A percentile compares a stretch with the other conserved stretches of the same genome.
These are phyloP conservation scores for Plecturocebus donacophilus DNA, from an alignment of 2,113 vertebrate genomes.

Conservation along the genomic window DNA sequence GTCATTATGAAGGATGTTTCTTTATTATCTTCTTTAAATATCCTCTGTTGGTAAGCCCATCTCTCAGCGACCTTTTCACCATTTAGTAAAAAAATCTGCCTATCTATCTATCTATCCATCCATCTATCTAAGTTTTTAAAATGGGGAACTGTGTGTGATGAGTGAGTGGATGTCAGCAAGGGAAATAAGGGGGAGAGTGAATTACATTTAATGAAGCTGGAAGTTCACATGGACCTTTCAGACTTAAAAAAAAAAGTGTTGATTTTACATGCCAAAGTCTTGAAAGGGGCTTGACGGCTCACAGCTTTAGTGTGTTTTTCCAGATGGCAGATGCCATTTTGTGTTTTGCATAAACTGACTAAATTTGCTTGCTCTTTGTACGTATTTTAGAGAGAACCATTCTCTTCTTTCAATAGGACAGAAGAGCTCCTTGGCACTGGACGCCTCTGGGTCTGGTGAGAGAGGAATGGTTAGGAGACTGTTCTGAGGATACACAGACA, in stretches of 20 bases:
- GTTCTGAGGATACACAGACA: conserved; percentile 75
- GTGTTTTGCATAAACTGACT: conserved; percentile 88
- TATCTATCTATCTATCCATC: background rate
- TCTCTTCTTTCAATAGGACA: conserved; percentile 87
- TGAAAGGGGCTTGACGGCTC: conserved; percentile 86
- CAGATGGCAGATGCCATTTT: conserved; percentile 89
- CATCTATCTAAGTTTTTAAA: background rate
- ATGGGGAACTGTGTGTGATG: conserved; percentile 13
- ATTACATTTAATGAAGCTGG: background rate
- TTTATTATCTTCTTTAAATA: background rate
- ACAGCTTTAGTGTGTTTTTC: conserved; percentile 85
- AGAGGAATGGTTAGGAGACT: conserved; percentile 81
- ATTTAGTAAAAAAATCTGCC: background rate
- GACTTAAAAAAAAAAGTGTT: conserved; percentile 81
- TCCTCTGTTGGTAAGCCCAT: background rate
- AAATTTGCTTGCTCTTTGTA: conserved; percentile 89
- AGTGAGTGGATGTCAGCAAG: background rate
- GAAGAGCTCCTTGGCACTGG: conserved; percentile 85
- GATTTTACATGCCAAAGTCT: conserved; percentile 87
- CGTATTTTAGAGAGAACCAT: conserved; percentile 86
- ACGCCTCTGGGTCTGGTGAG: conserved; percentile 78
- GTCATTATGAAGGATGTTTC: background rate
- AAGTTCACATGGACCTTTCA: conserved; percentile 79
- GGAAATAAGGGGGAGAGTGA: conserved; percentile 5
- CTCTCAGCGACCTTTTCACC: conserved; percentile 26